Percentiles rank a stretch among this genome's conserved stretches.
Evolutionary conservation across 2,888 invertebrate genomes (phyloP).

Genomic region (Carpatolechia fugitivella): DNA sequence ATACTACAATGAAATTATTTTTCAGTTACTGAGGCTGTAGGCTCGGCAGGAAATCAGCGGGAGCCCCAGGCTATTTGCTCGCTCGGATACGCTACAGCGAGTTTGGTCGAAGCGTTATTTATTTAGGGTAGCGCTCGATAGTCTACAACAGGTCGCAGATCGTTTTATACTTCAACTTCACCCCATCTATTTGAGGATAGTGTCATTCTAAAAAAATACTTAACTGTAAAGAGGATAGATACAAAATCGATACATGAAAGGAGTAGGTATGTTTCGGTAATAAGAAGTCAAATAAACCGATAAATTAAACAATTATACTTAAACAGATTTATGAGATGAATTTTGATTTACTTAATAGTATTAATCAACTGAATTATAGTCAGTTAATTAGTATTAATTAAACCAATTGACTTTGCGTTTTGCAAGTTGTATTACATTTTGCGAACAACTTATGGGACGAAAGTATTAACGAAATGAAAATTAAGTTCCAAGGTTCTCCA

Average conservation of each 20-base stretch:
- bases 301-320: no score
- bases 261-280: no score
- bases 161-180: constrained; percentile 21
- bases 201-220: no score
- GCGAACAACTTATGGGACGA: background rate
- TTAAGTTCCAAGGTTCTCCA: background rate
- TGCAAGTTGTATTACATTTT: background rate
- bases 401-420: no score
- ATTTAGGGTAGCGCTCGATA: constrained; percentile 37
- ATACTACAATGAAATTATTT: constrained; percentile 19
- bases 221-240: no score
- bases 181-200: background rate
- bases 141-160: constrained; percentile 27
- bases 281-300: no score
- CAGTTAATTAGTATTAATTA: no score
- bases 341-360: no score
- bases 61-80: constrained; percentile 26
- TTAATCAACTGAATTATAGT: no score
- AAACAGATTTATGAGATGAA: no score
- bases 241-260: no score
- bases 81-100: constrained; percentile 30
- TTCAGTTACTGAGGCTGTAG: constrained; percentile 16
- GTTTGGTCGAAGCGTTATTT: constrained; percentile 38
- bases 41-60: constrained; percentile 27
- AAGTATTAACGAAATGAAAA: background rate